Conservation (phyloP, 2,113 vertebrate genomes). For the Nematolebias whitei region DNA sequence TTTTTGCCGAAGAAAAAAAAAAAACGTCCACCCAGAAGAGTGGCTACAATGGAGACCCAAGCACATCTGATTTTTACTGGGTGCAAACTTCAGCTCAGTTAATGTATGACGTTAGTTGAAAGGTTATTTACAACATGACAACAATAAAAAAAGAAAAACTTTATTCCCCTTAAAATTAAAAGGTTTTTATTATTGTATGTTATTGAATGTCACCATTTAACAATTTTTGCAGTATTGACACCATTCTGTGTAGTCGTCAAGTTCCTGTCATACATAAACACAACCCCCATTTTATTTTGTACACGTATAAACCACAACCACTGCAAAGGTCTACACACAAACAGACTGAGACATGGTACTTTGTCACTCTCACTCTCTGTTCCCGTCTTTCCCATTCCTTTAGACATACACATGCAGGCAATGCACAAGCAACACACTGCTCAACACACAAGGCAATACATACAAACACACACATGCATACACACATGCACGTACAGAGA, state of each 20-base stretch:
- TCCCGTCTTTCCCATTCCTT: slow-evolving; percentile 52
- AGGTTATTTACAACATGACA: no score
- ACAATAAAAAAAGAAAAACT: no score
- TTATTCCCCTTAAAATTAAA: no score
- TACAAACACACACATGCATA: slow-evolving; percentile 14
- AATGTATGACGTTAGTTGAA: no score
- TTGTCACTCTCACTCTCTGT: slow-evolving; percentile 51
- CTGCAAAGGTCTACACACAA: slow-evolving; percentile 36
- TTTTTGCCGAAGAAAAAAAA: no score
- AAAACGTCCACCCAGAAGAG: no score
- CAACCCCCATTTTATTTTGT: slow-evolving; percentile 51
- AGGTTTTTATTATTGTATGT: not conserved
- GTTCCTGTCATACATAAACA: slow-evolving; percentile 43
- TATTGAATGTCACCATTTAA: not conserved
- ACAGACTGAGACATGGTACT: slow-evolving; percentile 45
- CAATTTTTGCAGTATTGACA: not conserved
- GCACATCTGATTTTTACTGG: no score
- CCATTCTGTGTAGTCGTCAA: slow-evolving; percentile 7
- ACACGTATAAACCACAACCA: slow-evolving; percentile 41
- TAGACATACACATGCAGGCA: slow-evolving; percentile 31
- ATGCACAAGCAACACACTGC: slow-evolving; percentile 41
- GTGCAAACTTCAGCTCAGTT: no score
- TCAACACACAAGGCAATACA: not conserved
- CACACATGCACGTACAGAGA: slow-evolving; percentile 35
- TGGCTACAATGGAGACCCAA: no score